Conservation (phyloP, 2,113 vertebrate genomes). For the Oreochromis spilurus region DNA sequence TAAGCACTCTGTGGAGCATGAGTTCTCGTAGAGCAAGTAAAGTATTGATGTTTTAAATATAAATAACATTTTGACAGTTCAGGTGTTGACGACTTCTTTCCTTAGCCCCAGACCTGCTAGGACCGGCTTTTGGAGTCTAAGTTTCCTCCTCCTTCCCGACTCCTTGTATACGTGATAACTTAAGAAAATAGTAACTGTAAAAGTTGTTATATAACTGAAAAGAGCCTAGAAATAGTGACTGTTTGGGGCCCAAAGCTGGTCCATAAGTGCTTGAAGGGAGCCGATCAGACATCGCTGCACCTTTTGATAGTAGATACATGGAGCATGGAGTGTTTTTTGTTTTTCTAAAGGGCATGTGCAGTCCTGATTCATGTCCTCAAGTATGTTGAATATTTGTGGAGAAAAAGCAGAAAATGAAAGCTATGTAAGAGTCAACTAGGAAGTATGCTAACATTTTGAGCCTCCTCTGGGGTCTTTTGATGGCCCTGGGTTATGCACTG, state of each 20-base stretch:
- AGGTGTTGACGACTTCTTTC: background rate
- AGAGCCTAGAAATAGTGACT: background rate
- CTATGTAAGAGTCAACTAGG: background rate
- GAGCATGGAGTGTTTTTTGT: background rate
- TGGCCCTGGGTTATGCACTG: background rate
- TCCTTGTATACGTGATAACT: background rate
- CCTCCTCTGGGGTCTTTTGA: background rate
- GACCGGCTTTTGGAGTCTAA: background rate
- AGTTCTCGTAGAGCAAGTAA: background rate
- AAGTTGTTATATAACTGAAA: background rate
- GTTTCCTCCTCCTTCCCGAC: background rate
- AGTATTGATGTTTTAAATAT: background rate
- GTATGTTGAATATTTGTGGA: background rate
- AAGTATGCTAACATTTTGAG: background rate
- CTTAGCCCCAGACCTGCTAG: background rate
- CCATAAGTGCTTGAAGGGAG: background rate
- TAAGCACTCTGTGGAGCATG: background rate
- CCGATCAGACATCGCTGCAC: background rate
- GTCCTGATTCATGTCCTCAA: background rate
- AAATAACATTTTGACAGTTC: background rate
- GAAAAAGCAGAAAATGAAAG: background rate
- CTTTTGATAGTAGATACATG: background rate
- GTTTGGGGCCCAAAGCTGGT: background rate
- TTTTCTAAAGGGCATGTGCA: background rate
- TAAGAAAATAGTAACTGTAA: background rate